phyloP scores from a whole-genome alignment of 1,140 invertebrate genomes.

The Cepaea nemoralis region DNA sequence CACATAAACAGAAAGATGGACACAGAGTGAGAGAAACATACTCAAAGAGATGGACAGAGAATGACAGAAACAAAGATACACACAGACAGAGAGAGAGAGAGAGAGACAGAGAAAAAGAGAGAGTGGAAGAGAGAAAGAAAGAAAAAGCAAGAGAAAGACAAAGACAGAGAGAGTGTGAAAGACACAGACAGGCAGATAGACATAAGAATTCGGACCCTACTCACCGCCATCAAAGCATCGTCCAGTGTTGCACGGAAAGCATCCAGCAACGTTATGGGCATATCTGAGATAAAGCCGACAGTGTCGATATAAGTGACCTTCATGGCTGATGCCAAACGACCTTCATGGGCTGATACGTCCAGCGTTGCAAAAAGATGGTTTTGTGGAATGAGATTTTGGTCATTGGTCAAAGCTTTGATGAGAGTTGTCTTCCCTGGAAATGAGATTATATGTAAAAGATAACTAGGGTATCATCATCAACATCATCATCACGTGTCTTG shows the following conservation, averaged over 20 bases:
- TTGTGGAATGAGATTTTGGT: constrained; percentile 78
- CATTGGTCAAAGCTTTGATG: constrained; percentile 84
- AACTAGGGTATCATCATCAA: not conserved
- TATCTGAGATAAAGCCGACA: constrained; percentile 91
- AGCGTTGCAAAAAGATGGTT: constrained; percentile 91
- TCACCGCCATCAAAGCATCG: constrained; percentile 78
- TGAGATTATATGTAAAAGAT: not conserved
- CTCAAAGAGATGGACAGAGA: too few species aligned
- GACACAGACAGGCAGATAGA: too few species aligned
- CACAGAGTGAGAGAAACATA: too few species aligned
- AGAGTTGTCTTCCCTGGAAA: constrained; percentile 82
- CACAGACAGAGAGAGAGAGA: too few species aligned
- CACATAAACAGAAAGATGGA: too few species aligned
- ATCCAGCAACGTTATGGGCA: constrained; percentile 85
- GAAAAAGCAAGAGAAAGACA: too few species aligned
- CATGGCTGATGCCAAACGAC: constrained; percentile 78
- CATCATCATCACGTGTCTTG: too few species aligned
- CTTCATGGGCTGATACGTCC: constrained; percentile 86
- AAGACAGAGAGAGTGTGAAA: too few species aligned
- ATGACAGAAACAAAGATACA: too few species aligned
- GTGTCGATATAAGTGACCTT: constrained; percentile 84
- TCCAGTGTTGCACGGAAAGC: constrained; percentile 88
- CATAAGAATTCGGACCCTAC: constrained; percentile 45
- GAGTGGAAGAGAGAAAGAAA: too few species aligned
- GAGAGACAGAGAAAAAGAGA: too few species aligned